Evolutionary conservation across 2,888 invertebrate genomes (phyloP).

Genomic region (Ecliptopera silaceata): DNA sequence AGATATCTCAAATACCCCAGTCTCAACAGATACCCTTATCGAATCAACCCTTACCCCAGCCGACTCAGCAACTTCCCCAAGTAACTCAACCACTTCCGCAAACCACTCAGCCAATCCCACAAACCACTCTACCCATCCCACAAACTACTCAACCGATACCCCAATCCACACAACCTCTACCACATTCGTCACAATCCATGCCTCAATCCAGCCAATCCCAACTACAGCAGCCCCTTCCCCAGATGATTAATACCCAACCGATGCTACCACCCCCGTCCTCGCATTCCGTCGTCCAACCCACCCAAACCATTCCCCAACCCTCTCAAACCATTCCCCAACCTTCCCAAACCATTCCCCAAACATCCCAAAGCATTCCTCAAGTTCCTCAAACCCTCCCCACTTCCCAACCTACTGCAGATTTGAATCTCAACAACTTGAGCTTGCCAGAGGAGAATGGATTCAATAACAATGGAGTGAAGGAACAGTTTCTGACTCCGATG

Average conservation of each 20-base stretch:
- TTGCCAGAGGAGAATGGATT: conserved; percentile 58
- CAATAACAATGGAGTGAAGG: conserved; percentile 60
- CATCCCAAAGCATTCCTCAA: conserved; percentile 17
- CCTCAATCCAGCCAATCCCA: conserved; percentile 41
- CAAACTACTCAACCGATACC: conserved; percentile 36
- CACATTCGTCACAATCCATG: conserved; percentile 37
- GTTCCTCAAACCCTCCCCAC: conserved; percentile 22
- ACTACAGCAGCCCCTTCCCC: conserved; percentile 14
- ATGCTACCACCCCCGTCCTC: conserved; percentile 28
- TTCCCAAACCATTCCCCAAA: conserved; percentile 17
- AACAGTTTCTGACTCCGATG: conserved; percentile 76
- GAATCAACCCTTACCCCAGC: conserved; percentile 34
- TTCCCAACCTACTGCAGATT: conserved; percentile 42
- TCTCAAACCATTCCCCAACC: conserved; percentile 17
- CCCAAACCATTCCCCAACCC: conserved; percentile 16
- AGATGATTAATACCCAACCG: conserved; percentile 16
- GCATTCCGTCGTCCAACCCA: conserved; percentile 30
- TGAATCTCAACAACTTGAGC: conserved; percentile 61
- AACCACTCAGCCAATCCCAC: conserved; percentile 33
- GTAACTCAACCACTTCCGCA: conserved; percentile 22
- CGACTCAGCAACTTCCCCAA: conserved; percentile 32
- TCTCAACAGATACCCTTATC: conserved; percentile 31
- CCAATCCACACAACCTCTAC: conserved; percentile 34
- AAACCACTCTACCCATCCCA: conserved; percentile 33
- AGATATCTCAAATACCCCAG: conserved; percentile 34